Percentiles rank a stretch among this genome's conserved stretches.
phyloP scores from a whole-genome alignment of 2,888 invertebrate genomes.

The Cremastinae sp. region DNA sequence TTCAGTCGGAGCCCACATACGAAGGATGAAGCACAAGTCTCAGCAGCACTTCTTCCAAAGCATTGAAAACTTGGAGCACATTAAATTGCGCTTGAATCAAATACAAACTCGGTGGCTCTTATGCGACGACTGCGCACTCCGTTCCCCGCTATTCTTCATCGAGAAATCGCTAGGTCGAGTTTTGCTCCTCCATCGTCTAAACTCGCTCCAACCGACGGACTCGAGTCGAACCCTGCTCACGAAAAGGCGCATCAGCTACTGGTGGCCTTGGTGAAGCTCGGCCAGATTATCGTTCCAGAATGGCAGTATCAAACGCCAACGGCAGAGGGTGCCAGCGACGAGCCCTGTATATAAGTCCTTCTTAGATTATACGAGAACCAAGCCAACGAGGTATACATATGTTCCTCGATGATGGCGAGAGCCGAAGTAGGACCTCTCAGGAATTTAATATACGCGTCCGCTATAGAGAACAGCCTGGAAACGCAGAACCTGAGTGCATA shows the following conservation, averaged over 20 bases:
- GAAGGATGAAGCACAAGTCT: constrained; percentile 47
- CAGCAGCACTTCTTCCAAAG: constrained; percentile 50
- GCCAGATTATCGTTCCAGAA: constrained; percentile 37
- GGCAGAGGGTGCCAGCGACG: constrained; percentile 50
- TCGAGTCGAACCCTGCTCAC: too few species aligned
- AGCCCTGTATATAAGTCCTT: constrained; percentile 27
- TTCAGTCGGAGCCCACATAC: constrained; percentile 68
- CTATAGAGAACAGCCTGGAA: constrained; percentile 38
- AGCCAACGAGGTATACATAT: constrained; percentile 41
- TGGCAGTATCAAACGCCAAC: constrained; percentile 54
- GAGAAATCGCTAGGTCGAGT: constrained; percentile 36
- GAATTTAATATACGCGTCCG: constrained; percentile 72
- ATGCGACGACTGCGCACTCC: constrained; percentile 45
- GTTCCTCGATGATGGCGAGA: constrained; percentile 29
- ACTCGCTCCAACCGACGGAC: constrained; percentile 16
- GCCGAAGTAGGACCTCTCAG: constrained; percentile 67
- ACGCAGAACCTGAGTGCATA: constrained; percentile 43
- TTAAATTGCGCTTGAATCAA: constrained; percentile 79
- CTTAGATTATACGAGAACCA: constrained; percentile 52
- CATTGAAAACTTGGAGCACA: constrained; percentile 76
- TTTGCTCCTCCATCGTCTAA: constrained; percentile 37
- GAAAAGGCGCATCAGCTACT: constrained; percentile 55
- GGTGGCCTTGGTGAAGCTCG: constrained; percentile 50
- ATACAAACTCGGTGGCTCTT: constrained; percentile 69
- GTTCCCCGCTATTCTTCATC: constrained; percentile 37